Conservation (phyloP, 2,888 invertebrate genomes). For the Ophonus ardosiacus region DNA sequence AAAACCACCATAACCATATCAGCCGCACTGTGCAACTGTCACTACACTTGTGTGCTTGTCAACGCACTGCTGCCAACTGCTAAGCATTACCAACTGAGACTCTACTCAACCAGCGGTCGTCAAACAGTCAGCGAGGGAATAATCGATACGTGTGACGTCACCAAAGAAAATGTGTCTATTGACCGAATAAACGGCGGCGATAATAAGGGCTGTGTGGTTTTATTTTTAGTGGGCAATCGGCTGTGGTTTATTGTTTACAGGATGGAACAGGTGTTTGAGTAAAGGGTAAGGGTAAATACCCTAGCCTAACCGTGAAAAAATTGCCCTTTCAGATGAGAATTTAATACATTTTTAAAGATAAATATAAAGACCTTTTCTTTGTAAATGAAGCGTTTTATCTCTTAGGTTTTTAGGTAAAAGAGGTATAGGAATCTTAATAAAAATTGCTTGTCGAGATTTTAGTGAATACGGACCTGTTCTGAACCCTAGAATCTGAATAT, state of each 20-base stretch:
- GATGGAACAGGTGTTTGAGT: too few species aligned
- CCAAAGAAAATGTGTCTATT: constrained; percentile 33
- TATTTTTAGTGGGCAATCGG: neutral
- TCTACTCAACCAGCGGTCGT: neutral
- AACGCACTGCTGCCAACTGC: constrained; percentile 48
- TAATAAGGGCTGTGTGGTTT: neutral
- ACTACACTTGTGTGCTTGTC: constrained; percentile 5
- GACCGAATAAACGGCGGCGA: constrained; percentile 28
- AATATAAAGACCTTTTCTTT: too few species aligned
- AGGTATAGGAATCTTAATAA: too few species aligned
- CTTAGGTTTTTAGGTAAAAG: too few species aligned
- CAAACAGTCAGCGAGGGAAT: neutral
- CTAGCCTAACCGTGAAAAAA: neutral
- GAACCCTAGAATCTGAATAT: too few species aligned
- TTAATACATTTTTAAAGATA: too few species aligned
- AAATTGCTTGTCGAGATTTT: too few species aligned
- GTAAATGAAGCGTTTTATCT: too few species aligned
- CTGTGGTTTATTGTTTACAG: neutral
- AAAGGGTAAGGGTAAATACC: too few species aligned
- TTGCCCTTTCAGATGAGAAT: too few species aligned
- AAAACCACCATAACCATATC: neutral
- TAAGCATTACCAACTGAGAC: constrained; percentile 32
- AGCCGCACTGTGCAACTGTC: neutral
- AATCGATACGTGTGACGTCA: constrained; percentile 39
- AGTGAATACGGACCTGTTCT: too few species aligned